These are phyloP conservation scores for Liasis olivaceus DNA, from an alignment of 2,797 vertebrate genomes.

Conservation along the genomic window DNA sequence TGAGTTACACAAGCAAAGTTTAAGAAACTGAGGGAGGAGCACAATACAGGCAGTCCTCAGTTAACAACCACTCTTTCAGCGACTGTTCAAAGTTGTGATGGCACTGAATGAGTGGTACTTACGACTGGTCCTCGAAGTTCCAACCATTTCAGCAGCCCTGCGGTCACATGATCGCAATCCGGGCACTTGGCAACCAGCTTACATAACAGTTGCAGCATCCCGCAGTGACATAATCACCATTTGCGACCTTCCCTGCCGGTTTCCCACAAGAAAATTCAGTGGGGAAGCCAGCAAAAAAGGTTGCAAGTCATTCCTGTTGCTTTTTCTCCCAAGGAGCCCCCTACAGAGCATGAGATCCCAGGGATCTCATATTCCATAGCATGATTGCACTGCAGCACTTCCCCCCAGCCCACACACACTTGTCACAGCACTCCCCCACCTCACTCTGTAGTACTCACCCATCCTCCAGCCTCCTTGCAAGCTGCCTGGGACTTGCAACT, in stretches of 20 bases:
- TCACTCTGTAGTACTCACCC: too few species aligned
- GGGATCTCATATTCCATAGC: background rate
- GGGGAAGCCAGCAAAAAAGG: too few species aligned
- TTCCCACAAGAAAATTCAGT: background rate
- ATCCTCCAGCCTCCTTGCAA: background rate
- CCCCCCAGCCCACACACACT: background rate
- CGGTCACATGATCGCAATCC: background rate
- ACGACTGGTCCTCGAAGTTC: background rate
- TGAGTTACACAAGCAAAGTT: constrained; percentile 39
- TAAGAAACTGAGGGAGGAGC: background rate
- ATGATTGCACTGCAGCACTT: background rate
- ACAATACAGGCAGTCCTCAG: background rate
- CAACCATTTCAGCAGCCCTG: background rate
- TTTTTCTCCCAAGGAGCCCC: background rate
- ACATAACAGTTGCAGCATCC: background rate
- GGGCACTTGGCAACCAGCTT: background rate
- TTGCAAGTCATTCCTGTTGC: background rate
- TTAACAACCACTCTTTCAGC: background rate
- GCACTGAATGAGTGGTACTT: background rate
- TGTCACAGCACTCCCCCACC: background rate
- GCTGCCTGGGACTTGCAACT: background rate
- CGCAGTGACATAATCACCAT: background rate
- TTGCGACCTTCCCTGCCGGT: background rate
- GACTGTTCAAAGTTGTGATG: background rate
- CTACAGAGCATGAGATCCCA: background rate